Conservation (phyloP, 2,888 invertebrate species). For the Ophion slaviceki region DNA sequence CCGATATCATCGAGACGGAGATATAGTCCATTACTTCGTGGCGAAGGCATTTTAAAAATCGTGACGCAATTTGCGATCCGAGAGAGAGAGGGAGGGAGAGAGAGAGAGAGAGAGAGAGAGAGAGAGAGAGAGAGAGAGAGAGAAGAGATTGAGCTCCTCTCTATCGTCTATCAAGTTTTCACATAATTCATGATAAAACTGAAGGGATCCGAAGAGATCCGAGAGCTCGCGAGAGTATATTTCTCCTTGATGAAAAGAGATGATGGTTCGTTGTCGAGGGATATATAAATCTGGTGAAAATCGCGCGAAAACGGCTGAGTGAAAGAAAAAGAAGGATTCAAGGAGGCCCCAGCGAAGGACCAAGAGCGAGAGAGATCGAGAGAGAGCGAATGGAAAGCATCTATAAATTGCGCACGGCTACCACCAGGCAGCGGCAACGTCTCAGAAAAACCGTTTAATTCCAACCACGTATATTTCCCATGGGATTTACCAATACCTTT, state of each 20-base stretch:
- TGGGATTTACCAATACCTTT: slow-evolving; percentile 72
- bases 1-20: neutral
- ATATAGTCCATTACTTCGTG: too few relatives aligned
- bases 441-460: slow-evolving; percentile 73
- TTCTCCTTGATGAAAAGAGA: slow-evolving; percentile 55
- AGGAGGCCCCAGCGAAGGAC: slow-evolving; percentile 3
- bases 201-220: slow-evolving; percentile 29
- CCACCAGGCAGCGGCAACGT: slow-evolving; percentile 55
- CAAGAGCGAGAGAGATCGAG: neutral
- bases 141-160: slow-evolving; percentile 20
- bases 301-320: slow-evolving; percentile 29
- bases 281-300: slow-evolving; percentile 60
- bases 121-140: neutral
- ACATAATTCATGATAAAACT: slow-evolving; percentile 17
- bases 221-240: slow-evolving; percentile 31
- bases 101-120: neutral
- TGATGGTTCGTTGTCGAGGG: slow-evolving; percentile 60
- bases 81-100: neutral
- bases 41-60: neutral
- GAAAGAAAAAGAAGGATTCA: slow-evolving; percentile 12
- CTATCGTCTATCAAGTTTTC: slow-evolving; percentile 42
- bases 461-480: slow-evolving; percentile 75
- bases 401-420: slow-evolving; percentile 50
- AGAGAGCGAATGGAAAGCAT: slow-evolving; percentile 36
- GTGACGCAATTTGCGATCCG: slow-evolving; percentile 26